Evolutionary conservation across 2,113 vertebrate genomes (phyloP).

Genomic region (Jaculus jaculus): DNA sequence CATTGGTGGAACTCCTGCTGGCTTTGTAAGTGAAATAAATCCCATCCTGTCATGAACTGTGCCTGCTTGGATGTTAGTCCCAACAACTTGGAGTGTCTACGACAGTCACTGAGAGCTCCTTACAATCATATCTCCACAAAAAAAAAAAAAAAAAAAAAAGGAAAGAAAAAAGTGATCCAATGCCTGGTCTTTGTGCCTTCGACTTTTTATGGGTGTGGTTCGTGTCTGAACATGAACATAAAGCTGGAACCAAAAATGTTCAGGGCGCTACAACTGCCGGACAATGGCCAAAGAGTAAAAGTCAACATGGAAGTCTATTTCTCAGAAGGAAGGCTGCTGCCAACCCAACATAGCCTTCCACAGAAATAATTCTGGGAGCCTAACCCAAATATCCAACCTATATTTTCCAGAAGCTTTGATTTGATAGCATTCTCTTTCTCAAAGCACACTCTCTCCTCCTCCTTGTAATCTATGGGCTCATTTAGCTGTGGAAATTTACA

Average conservation of each 20-base stretch:
- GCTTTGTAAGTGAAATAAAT: too few relatives aligned
- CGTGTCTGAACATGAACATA: slow-evolving; percentile 9
- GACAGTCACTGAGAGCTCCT: too few relatives aligned
- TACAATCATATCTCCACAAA: background rate
- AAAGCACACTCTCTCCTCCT: slow-evolving; percentile 26
- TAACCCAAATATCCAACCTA: slow-evolving; percentile 56
- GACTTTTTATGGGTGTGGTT: slow-evolving; percentile 10
- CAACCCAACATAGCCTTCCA: slow-evolving; percentile 48
- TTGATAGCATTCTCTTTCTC: slow-evolving; percentile 60
- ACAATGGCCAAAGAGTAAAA: slow-evolving; percentile 52
- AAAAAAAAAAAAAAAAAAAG: background rate
- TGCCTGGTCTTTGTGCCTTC: background rate
- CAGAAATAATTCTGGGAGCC: slow-evolving; percentile 70
- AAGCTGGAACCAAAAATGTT: background rate
- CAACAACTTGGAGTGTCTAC: too few relatives aligned
- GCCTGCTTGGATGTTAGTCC: too few relatives aligned
- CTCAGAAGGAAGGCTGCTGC: slow-evolving; percentile 74
- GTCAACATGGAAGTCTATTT: slow-evolving; percentile 68
- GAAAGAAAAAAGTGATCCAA: background rate
- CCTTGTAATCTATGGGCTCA: slow-evolving; percentile 28
- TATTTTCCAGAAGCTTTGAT: slow-evolving; percentile 44
- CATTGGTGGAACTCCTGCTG: too few relatives aligned
- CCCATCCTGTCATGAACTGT: too few relatives aligned
- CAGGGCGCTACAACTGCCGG: slow-evolving; percentile 1
- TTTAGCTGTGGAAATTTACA: slow-evolving; percentile 29